A percentile compares a stretch with the other conserved stretches of the same genome.
Evolutionary conservation across 2,797 vertebrate genomes (phyloP).

Genomic region (Bucorvus abyssinicus): DNA sequence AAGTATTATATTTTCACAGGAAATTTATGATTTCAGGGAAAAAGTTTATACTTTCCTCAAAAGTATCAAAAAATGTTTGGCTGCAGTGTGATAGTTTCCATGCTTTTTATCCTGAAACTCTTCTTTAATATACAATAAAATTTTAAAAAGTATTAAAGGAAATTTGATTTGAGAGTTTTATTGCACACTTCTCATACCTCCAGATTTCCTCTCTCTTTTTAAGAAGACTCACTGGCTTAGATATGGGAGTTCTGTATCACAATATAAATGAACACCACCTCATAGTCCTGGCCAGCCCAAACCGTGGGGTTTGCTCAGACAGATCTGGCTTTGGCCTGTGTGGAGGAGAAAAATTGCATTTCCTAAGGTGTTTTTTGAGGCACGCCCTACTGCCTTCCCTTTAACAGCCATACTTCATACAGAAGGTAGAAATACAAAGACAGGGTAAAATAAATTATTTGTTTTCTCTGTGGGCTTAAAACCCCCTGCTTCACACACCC

Average conservation of each 20-base stretch:
- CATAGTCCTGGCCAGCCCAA: neutral
- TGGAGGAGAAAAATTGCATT: neutral
- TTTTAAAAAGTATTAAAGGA: neutral
- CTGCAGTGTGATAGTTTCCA: neutral
- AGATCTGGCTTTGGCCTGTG: neutral
- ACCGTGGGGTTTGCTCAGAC: neutral
- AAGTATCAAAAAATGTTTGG: neutral
- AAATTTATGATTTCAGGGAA: neutral
- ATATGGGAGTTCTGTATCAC: neutral
- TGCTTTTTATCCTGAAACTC: neutral
- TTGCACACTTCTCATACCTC: neutral
- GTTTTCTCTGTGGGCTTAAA: neutral
- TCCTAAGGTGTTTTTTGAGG: neutral
- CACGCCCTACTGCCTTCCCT: neutral
- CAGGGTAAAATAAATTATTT: neutral
- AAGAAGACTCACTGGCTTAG: neutral
- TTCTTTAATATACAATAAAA: neutral
- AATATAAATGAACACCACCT: neutral
- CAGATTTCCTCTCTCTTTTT: neutral
- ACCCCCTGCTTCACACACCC: neutral
- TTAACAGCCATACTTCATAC: neutral
- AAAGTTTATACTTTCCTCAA: neutral
- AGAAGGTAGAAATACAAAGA: neutral
- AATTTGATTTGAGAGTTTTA: neutral
- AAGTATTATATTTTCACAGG: neutral